These are phyloP conservation scores for Drosophila pruinosa DNA, from an alignment of 1,140 invertebrate species.

Conservation along the genomic window DNA sequence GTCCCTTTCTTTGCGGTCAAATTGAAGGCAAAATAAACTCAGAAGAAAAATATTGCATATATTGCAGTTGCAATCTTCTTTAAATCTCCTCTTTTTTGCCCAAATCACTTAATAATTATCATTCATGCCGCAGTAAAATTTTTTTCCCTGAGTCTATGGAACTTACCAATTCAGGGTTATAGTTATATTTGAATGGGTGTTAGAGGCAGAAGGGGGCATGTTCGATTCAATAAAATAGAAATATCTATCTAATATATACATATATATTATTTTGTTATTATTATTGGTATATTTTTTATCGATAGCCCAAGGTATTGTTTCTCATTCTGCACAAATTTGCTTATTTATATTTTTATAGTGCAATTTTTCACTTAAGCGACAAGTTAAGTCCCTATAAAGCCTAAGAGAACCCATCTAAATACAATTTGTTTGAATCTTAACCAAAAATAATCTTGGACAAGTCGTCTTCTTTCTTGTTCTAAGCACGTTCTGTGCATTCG, in stretches of 20 bases:
- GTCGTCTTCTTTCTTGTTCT: constrained; percentile 1
- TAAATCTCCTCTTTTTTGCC: not conserved
- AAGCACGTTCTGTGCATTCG: constrained; percentile 61
- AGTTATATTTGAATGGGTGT: no score
- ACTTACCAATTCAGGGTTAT: no score
- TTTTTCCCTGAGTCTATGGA: not conserved
- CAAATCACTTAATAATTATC: constrained; percentile 24
- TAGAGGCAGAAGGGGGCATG: no score
- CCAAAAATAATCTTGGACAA: constrained; percentile 25
- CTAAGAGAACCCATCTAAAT: constrained; percentile 35
- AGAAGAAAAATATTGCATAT: not conserved
- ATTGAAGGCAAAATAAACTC: constrained; percentile 54
- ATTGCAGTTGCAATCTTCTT: constrained; percentile 7
- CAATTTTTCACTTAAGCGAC: constrained; percentile 76
- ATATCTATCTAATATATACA: no score
- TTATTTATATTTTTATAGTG: constrained; percentile 6
- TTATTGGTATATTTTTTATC: no score
- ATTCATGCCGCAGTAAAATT: constrained; percentile 31
- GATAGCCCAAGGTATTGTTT: no score
- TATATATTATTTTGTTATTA: no score
- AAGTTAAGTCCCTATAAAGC: constrained; percentile 43
- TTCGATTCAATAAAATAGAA: no score
- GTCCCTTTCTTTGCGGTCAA: constrained; percentile 55
- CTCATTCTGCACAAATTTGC: constrained; percentile 43
- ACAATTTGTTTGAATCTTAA: constrained; percentile 75